Evolutionary conservation across 2,888 invertebrate species (phyloP).

Genomic region (Crematogaster levior): DNA sequence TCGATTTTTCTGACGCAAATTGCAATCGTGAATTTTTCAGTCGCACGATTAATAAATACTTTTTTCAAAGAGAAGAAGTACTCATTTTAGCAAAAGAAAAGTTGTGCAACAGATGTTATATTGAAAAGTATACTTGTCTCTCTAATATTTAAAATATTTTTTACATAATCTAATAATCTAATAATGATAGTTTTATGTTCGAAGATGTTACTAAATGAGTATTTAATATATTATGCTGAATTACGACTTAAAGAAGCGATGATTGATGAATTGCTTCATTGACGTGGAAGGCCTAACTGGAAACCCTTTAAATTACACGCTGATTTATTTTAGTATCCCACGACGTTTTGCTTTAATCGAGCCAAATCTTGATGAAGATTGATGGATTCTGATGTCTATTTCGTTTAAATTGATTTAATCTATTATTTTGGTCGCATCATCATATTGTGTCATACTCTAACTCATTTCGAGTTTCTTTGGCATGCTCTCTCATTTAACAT

Average conservation of each 20-base stretch:
- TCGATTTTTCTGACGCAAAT: slow-evolving; percentile 23
- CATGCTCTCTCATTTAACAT: neutral
- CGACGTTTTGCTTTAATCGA: slow-evolving; percentile 3
- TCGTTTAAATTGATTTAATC: slow-evolving; percentile 27
- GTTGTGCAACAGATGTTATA: neutral
- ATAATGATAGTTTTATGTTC: neutral
- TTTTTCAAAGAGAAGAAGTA: neutral
- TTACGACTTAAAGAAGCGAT: neutral
- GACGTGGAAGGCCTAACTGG: neutral
- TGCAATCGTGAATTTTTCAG: neutral
- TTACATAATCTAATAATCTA: neutral
- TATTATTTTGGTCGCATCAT: slow-evolving; percentile 29
- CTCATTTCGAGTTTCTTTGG: slow-evolving; percentile 26
- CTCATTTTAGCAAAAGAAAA: neutral
- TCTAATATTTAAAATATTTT: neutral
- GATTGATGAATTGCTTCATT: slow-evolving; percentile 4
- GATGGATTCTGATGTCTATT: slow-evolving; percentile 5
- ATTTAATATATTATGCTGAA: neutral
- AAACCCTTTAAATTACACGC: slow-evolving; percentile 7
- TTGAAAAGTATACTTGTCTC: neutral
- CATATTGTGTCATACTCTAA: slow-evolving; percentile 11
- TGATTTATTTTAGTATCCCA: slow-evolving; percentile 8
- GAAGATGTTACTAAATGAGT: neutral
- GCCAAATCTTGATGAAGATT: slow-evolving; percentile 34
- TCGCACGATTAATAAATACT: slow-evolving; percentile 4